Base-by-base conservation (phyloP, 2,888 invertebrate species). In the Didymodactylos carnosus region DNA sequence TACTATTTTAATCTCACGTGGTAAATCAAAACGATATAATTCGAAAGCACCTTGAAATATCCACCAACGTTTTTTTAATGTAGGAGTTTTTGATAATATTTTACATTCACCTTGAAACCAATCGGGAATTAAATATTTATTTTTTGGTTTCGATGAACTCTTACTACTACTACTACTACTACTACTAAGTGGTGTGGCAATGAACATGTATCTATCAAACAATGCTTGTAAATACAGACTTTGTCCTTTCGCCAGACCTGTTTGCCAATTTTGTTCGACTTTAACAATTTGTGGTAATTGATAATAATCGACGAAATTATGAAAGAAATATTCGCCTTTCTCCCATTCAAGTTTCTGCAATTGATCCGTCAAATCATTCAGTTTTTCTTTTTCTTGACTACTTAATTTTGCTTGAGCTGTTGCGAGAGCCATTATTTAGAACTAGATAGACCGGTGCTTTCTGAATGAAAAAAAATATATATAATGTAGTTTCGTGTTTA, bases 31-130 rank as follows among this genome's bases (percentile, higher is more conserved):
- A 13, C 75, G 70, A 41, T 72, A 73, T 25, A 75, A 62, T 73
- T 75, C 75, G 53, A 39, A 69, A 29, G 75, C 72, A 11, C 73
- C 73, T 75, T 75, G 75, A 41, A 75, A 75, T n/a, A 69, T 39
- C 75, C 75, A 75, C 27, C 51, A 75, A 39, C 72, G 75, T 62
- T 72, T 75, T 62, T 73, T 73, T 11, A 75, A 41, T 19, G 14
- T 29, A 3, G 75, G 75, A 41, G 39, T 72, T 25, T 72, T n/a
- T n/a, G 75, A 73, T 49, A 70, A 25, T 3, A 75, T 72, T 40
- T 72, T 72, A 39, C 70, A 75, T 46, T 72, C 70, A 16, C 69
- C 72, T 69, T 51, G 49, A 51, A 72, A 75, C 75, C 75, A 75
- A 75, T 75, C 75, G 7, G 75, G 73, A 23, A 75, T 70, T 10